Evolutionary conservation across 2,888 invertebrate genomes (phyloP), one percentile per base, ranked within the genome.

Genomic region (Macaria liturata): DNA sequence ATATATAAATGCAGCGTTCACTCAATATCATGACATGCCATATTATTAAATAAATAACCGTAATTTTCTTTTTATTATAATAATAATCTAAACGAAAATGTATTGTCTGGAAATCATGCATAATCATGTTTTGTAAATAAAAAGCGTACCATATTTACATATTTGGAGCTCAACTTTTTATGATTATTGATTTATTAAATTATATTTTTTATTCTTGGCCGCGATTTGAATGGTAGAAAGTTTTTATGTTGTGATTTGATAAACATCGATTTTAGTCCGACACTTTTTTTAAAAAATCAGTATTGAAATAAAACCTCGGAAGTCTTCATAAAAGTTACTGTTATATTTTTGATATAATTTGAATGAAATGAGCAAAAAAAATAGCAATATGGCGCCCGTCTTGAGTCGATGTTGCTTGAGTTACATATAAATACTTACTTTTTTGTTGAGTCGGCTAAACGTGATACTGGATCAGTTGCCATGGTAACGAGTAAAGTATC

Each of bases 381-480:
- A 20, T 1, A 20, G 2, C 2, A 20, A 20, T 2, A 20, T 20
- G 20, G 20, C 20, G 20, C 2, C 20, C 1, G 20, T 20, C 20
- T 20, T 20, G 20, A 20, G 20, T 20, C 20, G n/a, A n/a, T n/a
- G 20, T 20, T 20, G 20, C 2, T 20, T 20, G 20, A 20, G 20
- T 20, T 20, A 20, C 20, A 20, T 20, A 37, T 37, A 7, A 37
- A 7, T 37, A 59, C 58, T 49, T 34, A 45, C 32, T 50, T 55
- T 54, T 54, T 50, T 54, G 20, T 42, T 32, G 65, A 63, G 67
- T 72, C 75, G 70, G 75, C 78, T 89, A 84, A 81, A 74, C 73
- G 78, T 75, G 77, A 85, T 89, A 88, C 82, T 85, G 74, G 65
- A 73, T 70, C 68, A 88, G 87, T 86, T 81, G 72, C 58, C 47